Conservation (phyloP, 1,140 invertebrate genomes). For the Berghia stephanieae region DNA sequence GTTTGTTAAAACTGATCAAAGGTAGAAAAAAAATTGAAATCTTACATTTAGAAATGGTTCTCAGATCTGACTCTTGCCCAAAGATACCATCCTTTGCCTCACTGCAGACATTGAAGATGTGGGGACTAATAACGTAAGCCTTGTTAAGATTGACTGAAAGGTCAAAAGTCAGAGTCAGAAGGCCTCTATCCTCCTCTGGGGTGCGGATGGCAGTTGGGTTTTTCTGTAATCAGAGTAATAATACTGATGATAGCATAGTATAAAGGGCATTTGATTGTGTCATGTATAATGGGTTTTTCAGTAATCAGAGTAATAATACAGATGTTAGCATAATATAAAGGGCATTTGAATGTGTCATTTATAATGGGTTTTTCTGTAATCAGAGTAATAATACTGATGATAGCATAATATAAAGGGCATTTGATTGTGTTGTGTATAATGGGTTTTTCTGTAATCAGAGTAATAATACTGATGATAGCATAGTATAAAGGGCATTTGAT, state of each 20-base stretch:
- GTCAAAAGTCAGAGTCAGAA: slow-evolving; percentile 83
- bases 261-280: background rate
- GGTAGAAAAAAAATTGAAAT: slow-evolving; percentile 29
- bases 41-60: slow-evolving; percentile 76
- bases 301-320: background rate
- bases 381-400: too few relatives aligned
- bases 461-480: background rate
- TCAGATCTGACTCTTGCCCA: slow-evolving; percentile 81
- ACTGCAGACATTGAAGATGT: slow-evolving; percentile 77
- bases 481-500: background rate
- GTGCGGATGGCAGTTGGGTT: slow-evolving; percentile 82
- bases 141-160: slow-evolving; percentile 65
- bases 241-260: background rate
- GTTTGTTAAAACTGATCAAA: too few relatives aligned
- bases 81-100: slow-evolving; percentile 82
- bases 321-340: background rate
- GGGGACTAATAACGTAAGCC: slow-evolving; percentile 53
- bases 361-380: slow-evolving; percentile 81
- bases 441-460: too few relatives aligned
- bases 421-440: too few relatives aligned
- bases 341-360: background rate
- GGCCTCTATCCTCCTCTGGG: slow-evolving; percentile 88
- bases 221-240: slow-evolving; percentile 73
- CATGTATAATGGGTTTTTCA: too few relatives aligned
- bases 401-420: background rate